phyloP scores from a whole-genome alignment of 2,888 invertebrate genomes.

The Rhagonycha lutea region DNA sequence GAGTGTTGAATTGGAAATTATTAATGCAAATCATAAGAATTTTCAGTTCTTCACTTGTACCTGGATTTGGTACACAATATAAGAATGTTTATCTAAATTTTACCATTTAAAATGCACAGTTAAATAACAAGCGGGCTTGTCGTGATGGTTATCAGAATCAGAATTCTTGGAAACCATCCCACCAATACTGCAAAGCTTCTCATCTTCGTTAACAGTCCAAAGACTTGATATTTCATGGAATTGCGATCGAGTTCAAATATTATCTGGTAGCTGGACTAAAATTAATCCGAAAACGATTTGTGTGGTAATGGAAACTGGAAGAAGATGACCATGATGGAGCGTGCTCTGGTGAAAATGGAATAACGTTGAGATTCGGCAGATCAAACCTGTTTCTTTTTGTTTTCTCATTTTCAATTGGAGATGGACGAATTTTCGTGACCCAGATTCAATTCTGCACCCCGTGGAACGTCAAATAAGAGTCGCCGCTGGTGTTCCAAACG shows the following conservation, averaged over 20 bases:
- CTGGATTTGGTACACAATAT: neutral
- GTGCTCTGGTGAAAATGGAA: no score
- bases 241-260: neutral
- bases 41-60: neutral
- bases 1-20: neutral
- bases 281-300: no score
- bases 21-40: neutral
- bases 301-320: neutral
- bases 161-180: constrained; percentile 1
- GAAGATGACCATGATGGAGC: neutral
- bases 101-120: constrained; percentile 5
- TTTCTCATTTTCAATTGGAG: no score
- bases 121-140: neutral
- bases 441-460: neutral
- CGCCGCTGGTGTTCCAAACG: neutral
- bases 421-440: neutral
- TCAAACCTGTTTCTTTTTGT: no score
- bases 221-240: neutral
- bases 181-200: neutral
- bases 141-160: neutral
- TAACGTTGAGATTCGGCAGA: no score
- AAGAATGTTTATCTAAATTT: neutral
- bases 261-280: no score
- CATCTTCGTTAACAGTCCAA: neutral
- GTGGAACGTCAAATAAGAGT: neutral